phyloP scores from a whole-genome alignment of 1,140 invertebrate species.

The Euura saliciscinereae region DNA sequence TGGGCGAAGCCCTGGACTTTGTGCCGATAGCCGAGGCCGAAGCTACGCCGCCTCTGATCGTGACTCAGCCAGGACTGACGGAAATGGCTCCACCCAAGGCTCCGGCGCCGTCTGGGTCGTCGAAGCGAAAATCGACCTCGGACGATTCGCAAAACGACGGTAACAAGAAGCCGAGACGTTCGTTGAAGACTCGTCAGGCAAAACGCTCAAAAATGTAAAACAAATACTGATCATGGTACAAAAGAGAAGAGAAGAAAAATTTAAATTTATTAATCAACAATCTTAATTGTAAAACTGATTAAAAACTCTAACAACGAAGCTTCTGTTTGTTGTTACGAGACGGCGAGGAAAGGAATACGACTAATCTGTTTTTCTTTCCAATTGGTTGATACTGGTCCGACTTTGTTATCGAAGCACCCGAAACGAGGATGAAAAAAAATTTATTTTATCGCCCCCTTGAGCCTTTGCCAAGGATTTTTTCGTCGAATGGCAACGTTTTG shows the following conservation, averaged over 20 bases:
- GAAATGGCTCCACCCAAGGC: constrained; percentile 56
- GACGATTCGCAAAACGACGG: constrained; percentile 46
- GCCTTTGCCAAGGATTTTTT: no score
- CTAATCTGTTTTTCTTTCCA: no score
- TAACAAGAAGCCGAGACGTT: constrained; percentile 53
- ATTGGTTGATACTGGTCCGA: no score
- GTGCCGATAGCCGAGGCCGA: constrained; percentile 55
- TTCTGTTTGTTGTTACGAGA: not conserved
- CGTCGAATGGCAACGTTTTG: no score
- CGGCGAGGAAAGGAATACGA: not conserved
- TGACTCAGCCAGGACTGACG: constrained; percentile 12
- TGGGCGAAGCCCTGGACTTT: constrained; percentile 56
- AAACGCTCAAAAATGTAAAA: constrained; percentile 58
- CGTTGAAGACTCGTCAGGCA: constrained; percentile 52
- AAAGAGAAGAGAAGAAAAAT: constrained; percentile 21
- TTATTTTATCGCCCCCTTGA: no score
- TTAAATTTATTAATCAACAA: constrained; percentile 35
- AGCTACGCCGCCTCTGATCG: constrained; percentile 9
- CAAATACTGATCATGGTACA: constrained; percentile 48
- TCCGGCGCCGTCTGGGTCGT: constrained; percentile 41
- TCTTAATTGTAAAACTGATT: constrained; percentile 13
- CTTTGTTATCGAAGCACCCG: no score
- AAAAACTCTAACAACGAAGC: not conserved
- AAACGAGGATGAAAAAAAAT: no score
- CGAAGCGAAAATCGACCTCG: constrained; percentile 48